Base-by-base conservation (phyloP, 2,888 invertebrate species). In the Ophion obscuratus region DNA sequence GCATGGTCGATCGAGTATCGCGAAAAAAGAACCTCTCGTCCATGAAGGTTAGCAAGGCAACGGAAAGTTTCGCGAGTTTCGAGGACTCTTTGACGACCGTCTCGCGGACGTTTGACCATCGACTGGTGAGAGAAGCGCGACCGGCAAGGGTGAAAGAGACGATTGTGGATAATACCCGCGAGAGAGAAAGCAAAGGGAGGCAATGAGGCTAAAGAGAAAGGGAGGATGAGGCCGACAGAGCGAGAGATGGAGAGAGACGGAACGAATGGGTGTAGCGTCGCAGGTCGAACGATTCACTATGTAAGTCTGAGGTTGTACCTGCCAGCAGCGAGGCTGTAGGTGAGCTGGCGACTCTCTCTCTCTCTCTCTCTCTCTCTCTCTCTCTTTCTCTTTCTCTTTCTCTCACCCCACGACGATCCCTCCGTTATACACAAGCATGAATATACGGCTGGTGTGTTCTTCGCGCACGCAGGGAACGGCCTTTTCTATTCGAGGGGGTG, bases 301-400 rank as follows among this genome's bases (percentile, higher is more conserved):
- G 82, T 78, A 75, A 81, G 81, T 83, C 83, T 86, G 74, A 67
- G 83, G 76, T 86, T 80, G 81, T 83, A 83, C 81, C 86, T 86
- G 85, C 76, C 67, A 78, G 80, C 67, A 78, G 82, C 82, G 75
- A 82, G 70, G 75, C 85, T 77, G 68, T 74, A 44, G 73, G 70
- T 75, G n/a, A 64, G 83, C 75, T 61, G 31, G 44, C 73, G 67
- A 17, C 68, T 76, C 57, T 71, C 57, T 74, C 74, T 81, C 53
- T 67, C 67, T 81, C 44, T 79, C 47, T 64, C 64, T 76, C 64
- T 62, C 53, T 62, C 62, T 24, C 24, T 1, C 24, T 24, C 24
- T 24, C 24, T 24, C 24, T 24, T 1, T 24, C 24, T 24, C 1
- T 24, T 1, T 61, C 44, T 75, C 59, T 61, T 17, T 74, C 40